phyloP scores from a whole-genome alignment of 92 coral and sea anemone species.

The Meandrina meandrites region DNA sequence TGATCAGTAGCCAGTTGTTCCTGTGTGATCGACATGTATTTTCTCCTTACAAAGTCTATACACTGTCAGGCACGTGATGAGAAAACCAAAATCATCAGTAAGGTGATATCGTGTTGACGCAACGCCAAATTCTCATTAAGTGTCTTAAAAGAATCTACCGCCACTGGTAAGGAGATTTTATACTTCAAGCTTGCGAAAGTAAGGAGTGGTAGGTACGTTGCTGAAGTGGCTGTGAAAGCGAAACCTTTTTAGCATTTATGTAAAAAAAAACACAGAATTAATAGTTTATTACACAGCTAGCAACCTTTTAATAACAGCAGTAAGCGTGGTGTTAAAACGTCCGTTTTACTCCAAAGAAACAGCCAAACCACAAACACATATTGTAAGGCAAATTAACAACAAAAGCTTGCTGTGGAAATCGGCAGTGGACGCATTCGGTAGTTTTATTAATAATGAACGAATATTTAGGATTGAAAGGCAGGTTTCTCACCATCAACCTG shows the following conservation, averaged over 20 bases:
- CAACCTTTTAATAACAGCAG: neutral
- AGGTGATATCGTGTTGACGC: neutral
- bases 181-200: neutral
- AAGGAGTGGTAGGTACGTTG: neutral
- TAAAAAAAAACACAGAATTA: neutral
- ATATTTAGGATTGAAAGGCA: neutral
- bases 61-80: neutral
- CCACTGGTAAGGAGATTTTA: neutral
- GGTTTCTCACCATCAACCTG: neutral
- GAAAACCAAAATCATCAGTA: neutral
- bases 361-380: neutral
- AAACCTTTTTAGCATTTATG: neutral
- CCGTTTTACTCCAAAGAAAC: neutral
- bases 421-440: neutral
- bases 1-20: neutral
- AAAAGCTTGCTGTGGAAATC: neutral
- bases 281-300: neutral
- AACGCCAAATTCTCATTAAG: neutral
- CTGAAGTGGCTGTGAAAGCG: neutral
- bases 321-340: neutral
- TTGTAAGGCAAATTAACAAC: neutral
- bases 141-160: neutral
- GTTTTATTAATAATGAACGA: constrained; percentile 3
- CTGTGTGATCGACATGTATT: neutral
- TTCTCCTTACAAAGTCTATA: neutral